Evolutionary conservation across 1,140 invertebrate genomes (phyloP).

Genomic region (Lamellibrachia luymesi): DNA sequence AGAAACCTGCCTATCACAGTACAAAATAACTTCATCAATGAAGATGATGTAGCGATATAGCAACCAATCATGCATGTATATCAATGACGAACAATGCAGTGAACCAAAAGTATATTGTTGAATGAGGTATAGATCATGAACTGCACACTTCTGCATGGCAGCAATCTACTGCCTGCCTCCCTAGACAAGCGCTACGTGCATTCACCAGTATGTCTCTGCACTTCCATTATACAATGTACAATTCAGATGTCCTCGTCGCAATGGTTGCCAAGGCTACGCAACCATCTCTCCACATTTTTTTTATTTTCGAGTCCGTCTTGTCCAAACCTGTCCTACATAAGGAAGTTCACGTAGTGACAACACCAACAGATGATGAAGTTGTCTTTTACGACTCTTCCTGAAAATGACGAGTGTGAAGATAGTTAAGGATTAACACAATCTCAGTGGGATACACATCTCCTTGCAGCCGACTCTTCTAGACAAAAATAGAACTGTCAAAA

Average conservation of each 20-base stretch:
- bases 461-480: too few relatives aligned
- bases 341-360: not conserved
- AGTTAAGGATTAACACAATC: too few relatives aligned
- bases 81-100: not conserved
- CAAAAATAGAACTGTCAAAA: too few relatives aligned
- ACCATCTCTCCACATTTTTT: not conserved
- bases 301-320: not conserved
- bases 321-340: not conserved
- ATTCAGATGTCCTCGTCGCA: not conserved
- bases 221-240: not conserved
- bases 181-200: not conserved
- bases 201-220: not conserved
- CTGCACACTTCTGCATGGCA: not conserved
- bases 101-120: not conserved
- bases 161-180: not conserved
- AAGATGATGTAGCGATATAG: conserved; percentile 38
- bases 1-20: not conserved
- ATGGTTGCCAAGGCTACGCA: not conserved
- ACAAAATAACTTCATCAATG: not conserved
- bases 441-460: too few relatives aligned
- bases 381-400: too few relatives aligned
- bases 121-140: not conserved
- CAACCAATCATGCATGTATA: not conserved
- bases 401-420: not conserved
- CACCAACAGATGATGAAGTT: too few relatives aligned